Evolutionary conservation across 2,888 invertebrate species (phyloP).

Genomic region (Drosophila meridionalis): DNA sequence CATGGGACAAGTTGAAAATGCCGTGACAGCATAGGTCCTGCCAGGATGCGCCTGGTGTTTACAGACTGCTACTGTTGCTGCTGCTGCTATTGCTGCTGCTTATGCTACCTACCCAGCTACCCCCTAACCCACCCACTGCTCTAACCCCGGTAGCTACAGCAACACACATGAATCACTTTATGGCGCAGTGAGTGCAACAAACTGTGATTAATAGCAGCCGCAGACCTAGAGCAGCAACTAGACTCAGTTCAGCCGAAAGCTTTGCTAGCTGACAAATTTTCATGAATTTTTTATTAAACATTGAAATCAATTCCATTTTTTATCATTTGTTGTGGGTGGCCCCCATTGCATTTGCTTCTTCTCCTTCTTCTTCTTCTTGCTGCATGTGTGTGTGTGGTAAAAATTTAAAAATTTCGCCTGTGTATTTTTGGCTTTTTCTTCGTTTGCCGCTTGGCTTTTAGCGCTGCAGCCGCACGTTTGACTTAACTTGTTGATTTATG

Average conservation of each 20-base stretch:
- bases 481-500: slow-evolving; percentile 83
- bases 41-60: slow-evolving; percentile 67
- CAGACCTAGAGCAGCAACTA: slow-evolving; percentile 24
- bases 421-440: slow-evolving; percentile 26
- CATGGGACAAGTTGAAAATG: slow-evolving; percentile 66
- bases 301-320: slow-evolving; percentile 78
- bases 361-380: slow-evolving; percentile 21
- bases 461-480: slow-evolving; percentile 72
- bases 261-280: slow-evolving; percentile 78
- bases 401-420: slow-evolving; percentile 62
- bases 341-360: not conserved
- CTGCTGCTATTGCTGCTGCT: not conserved
- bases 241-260: slow-evolving; percentile 36
- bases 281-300: slow-evolving; percentile 82
- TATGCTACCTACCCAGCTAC: not conserved
- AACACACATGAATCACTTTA: slow-evolving; percentile 73
- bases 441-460: slow-evolving; percentile 39
- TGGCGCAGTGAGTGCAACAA: slow-evolving; percentile 81
- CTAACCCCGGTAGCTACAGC: not conserved
- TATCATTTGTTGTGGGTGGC: slow-evolving; percentile 25
- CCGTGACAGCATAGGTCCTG: slow-evolving; percentile 62
- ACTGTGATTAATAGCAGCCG: slow-evolving; percentile 81
- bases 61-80: slow-evolving; percentile 42
- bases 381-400: slow-evolving; percentile 55
- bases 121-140: not conserved